A percentile compares a stretch with the other conserved stretches of the same genome.
phyloP scores from a whole-genome alignment of 1,140 invertebrate genomes.

The Fopius arisanus region DNA sequence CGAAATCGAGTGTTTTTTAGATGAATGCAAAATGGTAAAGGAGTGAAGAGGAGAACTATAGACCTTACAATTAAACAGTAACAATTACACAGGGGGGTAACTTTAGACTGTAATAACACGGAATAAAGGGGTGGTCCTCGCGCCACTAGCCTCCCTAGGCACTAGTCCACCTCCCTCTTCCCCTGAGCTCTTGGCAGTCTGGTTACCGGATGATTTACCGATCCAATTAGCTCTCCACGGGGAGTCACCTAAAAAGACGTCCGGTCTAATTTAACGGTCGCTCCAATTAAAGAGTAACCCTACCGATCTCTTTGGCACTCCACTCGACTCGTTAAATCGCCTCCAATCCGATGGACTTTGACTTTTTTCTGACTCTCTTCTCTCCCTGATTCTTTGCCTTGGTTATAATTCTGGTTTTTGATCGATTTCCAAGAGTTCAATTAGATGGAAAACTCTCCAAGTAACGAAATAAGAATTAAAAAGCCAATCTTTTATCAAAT shows the following conservation, averaged over 20 bases:
- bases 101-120: constrained; percentile 67
- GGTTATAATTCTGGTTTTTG: background rate
- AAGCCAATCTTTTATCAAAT: no score
- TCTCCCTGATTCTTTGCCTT: background rate
- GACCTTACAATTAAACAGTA: constrained; percentile 67
- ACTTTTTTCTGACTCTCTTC: background rate
- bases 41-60: constrained; percentile 49
- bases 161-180: background rate
- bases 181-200: constrained; percentile 33
- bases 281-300: constrained; percentile 61
- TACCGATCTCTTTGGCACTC: constrained; percentile 31
- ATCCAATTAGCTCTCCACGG: constrained; percentile 62
- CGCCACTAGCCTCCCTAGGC: constrained; percentile 28
- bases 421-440: background rate
- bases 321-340: constrained; percentile 25
- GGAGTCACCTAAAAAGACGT: constrained; percentile 60
- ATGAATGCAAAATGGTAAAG: constrained; percentile 7
- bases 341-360: constrained; percentile 1
- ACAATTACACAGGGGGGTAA: constrained; percentile 66
- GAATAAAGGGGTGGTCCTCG: constrained; percentile 63
- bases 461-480: background rate
- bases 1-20: background rate
- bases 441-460: background rate
- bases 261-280: constrained; percentile 65
- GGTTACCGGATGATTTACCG: constrained; percentile 66